These are phyloP conservation scores for Ascidia mentula DNA, from an alignment of 23 tunicate species.

Conservation along the genomic window DNA sequence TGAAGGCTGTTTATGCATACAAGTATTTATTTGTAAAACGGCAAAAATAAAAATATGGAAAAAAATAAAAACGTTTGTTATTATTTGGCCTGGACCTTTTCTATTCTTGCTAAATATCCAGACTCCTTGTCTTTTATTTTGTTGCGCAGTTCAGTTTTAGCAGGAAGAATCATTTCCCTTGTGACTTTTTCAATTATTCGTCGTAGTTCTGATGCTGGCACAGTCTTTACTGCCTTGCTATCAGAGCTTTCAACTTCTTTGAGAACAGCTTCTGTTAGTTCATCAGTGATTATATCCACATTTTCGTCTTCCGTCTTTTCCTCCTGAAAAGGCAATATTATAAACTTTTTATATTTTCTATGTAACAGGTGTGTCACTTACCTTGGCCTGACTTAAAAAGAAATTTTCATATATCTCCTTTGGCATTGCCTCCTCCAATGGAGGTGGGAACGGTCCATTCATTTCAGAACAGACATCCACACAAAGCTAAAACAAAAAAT, in stretches of 20 bases:
- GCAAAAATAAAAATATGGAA: neutral
- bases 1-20: neutral
- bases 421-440: slow-evolving; percentile 69
- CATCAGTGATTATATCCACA: slow-evolving; percentile 8
- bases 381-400: slow-evolving; percentile 27
- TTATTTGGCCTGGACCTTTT: slow-evolving; percentile 61
- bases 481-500: slow-evolving; percentile 5
- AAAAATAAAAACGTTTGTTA: neutral
- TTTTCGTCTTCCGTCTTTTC: slow-evolving; percentile 11
- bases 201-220: slow-evolving; percentile 52
- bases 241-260: slow-evolving; percentile 53
- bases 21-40: neutral
- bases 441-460: slow-evolving; percentile 74
- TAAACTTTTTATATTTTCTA: no score
- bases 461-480: slow-evolving; percentile 54
- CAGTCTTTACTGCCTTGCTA: slow-evolving; percentile 35
- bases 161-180: slow-evolving; percentile 61
- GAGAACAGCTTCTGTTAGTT: slow-evolving; percentile 59
- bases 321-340: slow-evolving; percentile 19
- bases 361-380: no score
- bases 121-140: slow-evolving; percentile 75
- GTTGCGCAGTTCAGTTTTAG: slow-evolving; percentile 50
- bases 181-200: slow-evolving; percentile 58
- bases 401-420: slow-evolving; percentile 53
- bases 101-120: slow-evolving; percentile 53